Conservation (phyloP, 2,888 invertebrate genomes). For the Aphrophora alni region DNA sequence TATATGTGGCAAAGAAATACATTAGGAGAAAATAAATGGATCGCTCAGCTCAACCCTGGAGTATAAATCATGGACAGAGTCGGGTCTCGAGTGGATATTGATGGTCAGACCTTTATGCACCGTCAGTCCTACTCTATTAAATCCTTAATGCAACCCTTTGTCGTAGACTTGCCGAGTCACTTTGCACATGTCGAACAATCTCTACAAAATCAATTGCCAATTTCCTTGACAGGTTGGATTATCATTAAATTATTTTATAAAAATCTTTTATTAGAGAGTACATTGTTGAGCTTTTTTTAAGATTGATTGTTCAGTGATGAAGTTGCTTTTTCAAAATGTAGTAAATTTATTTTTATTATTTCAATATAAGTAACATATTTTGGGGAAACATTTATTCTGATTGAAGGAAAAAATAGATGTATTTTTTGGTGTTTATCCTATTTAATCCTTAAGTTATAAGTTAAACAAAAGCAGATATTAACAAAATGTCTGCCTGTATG, state of each 20-base stretch:
- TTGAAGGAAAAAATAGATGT: no score
- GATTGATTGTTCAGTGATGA: background rate
- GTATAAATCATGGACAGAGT: no score
- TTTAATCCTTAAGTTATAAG: no score
- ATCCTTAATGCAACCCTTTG: background rate
- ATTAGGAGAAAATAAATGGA: background rate
- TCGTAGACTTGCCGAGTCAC: background rate
- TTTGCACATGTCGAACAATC: background rate
- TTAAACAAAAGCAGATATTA: no score
- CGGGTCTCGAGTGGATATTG: no score
- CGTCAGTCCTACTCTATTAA: background rate
- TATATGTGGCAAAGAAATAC: no score
- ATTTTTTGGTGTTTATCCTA: no score
- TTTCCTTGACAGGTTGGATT: background rate
- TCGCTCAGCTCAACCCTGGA: background rate
- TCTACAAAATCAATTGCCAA: no score
- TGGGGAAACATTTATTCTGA: no score
- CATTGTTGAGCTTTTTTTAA: background rate
- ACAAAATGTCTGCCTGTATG: no score
- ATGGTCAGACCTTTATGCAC: background rate
- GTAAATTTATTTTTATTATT: background rate
- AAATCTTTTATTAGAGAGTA: background rate
- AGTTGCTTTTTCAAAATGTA: background rate
- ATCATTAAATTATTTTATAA: background rate
- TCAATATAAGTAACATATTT: no score